phyloP scores from a whole-genome alignment of 2,113 vertebrate species.

The Lophotis ruficrista region DNA sequence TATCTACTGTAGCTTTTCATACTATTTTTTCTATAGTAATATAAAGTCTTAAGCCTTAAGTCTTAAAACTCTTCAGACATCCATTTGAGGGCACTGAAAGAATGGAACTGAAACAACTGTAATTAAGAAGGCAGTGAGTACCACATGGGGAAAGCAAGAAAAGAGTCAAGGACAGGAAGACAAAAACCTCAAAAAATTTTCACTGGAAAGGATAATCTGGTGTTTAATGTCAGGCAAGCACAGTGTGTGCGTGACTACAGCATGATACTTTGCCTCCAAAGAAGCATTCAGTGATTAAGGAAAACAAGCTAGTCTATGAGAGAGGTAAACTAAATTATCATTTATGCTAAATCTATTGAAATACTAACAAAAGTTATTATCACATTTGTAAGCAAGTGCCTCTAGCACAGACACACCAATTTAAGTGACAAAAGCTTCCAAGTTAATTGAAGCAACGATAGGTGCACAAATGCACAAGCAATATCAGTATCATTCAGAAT shows the following conservation, averaged over 20 bases:
- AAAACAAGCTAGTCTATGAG: not conserved
- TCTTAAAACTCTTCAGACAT: not conserved
- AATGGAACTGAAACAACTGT: not conserved
- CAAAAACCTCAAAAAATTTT: not conserved
- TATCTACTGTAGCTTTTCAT: not conserved
- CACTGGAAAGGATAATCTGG: not conserved
- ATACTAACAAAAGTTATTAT: not conserved
- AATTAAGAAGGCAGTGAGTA: not conserved
- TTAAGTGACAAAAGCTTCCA: not conserved
- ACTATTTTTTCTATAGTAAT: not conserved
- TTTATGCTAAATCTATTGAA: not conserved
- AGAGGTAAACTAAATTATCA: not conserved
- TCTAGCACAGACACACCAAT: not conserved
- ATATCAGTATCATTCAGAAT: not conserved
- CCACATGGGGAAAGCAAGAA: not conserved
- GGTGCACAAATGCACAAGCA: not conserved
- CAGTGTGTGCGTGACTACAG: not conserved
- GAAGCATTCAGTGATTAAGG: not conserved
- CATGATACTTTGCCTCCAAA: not conserved
- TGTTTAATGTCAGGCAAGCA: not conserved
- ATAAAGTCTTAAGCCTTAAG: not conserved
- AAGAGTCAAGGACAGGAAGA: not conserved
- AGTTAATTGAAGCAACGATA: not conserved
- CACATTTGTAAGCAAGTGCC: not conserved
- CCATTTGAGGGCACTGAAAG: not conserved